Evolutionary conservation across 2,888 invertebrate species (phyloP).

Genomic region (Patella ulyssiponensis): DNA sequence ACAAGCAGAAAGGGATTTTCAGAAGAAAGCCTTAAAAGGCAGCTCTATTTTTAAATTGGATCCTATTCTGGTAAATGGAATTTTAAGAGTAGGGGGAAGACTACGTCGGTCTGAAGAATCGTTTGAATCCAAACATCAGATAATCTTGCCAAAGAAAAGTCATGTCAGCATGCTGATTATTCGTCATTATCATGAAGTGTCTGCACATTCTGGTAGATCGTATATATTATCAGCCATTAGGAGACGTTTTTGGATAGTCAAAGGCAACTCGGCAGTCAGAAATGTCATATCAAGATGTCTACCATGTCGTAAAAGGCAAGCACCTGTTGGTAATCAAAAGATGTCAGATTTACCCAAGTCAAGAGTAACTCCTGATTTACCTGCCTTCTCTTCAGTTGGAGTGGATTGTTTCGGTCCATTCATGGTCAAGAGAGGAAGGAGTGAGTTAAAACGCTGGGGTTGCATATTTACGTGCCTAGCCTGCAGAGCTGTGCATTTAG

Average conservation of each 20-base stretch:
- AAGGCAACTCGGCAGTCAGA: neutral
- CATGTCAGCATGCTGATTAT: slow-evolving; percentile 12
- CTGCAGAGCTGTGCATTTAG: slow-evolving; percentile 29
- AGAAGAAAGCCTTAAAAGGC: neutral
- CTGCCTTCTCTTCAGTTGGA: slow-evolving; percentile 28
- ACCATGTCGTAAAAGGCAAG: slow-evolving; percentile 1
- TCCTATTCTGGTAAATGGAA: neutral
- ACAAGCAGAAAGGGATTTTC: neutral
- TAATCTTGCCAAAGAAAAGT: slow-evolving; percentile 14
- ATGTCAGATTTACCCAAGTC: neutral
- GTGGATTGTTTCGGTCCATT: slow-evolving; percentile 31
- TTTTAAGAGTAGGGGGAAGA: neutral
- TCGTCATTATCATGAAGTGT: slow-evolving; percentile 11
- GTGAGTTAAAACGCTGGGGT: slow-evolving; percentile 28
- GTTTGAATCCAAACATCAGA: slow-evolving; percentile 16
- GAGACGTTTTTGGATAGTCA: slow-evolving; percentile 16
- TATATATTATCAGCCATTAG: slow-evolving; percentile 16
- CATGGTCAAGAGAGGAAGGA: slow-evolving; percentile 24
- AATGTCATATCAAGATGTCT: neutral
- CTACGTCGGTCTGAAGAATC: neutral
- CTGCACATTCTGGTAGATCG: neutral
- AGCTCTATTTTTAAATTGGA: neutral
- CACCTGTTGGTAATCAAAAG: neutral
- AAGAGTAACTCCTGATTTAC: neutral
- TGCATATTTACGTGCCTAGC: slow-evolving; percentile 32